Conservation (phyloP, 2,113 vertebrate genomes). For the Aegotheles bennettii region DNA sequence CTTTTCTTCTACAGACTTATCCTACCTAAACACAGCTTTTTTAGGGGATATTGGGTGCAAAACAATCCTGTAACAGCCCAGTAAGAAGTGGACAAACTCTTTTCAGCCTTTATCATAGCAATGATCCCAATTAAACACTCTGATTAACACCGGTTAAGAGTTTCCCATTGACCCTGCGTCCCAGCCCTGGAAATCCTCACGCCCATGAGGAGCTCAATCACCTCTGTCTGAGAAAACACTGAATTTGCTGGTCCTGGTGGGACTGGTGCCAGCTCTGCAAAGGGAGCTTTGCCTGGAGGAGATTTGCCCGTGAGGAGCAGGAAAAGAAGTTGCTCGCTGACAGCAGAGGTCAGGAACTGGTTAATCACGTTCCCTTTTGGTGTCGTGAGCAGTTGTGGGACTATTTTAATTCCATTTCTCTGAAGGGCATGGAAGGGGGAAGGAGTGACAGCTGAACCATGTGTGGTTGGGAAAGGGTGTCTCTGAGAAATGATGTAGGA, state of each 20-base stretch:
- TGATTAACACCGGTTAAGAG: neutral
- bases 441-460: neutral
- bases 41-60: neutral
- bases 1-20: neutral
- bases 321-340: neutral
- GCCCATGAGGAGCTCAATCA: rapidly evolving
- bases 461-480: neutral
- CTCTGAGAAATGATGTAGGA: neutral
- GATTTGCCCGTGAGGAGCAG: neutral
- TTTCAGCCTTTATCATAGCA: neutral
- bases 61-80: neutral
- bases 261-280: neutral
- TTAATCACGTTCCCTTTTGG: neutral
- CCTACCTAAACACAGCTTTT: neutral
- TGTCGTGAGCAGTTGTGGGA: neutral
- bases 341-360: neutral
- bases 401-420: neutral
- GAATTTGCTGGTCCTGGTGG: neutral
- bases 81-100: neutral
- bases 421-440: neutral
- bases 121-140: neutral
- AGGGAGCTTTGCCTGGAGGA: rapidly evolving
- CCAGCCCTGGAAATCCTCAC: neutral
- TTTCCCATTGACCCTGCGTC: neutral
- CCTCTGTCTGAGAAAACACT: neutral